Conservation (phyloP, 1,140 invertebrate species). For the Coelopa frigida region DNA sequence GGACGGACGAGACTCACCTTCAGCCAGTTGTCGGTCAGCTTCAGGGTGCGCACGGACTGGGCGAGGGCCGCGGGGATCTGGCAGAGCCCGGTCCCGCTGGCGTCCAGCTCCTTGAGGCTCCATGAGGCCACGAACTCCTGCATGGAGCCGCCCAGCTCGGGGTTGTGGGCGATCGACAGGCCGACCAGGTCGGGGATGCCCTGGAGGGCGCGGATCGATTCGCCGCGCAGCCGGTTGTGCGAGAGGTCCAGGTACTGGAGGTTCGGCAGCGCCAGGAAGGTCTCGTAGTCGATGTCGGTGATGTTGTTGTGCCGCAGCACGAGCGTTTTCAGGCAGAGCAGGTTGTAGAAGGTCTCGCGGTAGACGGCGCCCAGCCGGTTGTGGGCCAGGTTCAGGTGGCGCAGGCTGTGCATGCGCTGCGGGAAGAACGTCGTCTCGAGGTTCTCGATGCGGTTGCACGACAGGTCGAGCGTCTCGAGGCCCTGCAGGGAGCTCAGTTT, state of each 20-base stretch:
- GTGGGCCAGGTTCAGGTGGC: conserved; percentile 54
- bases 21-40: conserved; percentile 63
- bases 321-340: conserved; percentile 46
- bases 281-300: conserved; percentile 46
- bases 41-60: conserved; percentile 71
- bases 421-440: conserved; percentile 35
- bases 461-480: conserved; percentile 47
- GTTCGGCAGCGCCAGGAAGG: conserved; percentile 57
- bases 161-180: conserved; percentile 67
- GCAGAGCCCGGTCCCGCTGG: conserved; percentile 69
- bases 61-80: conserved; percentile 77
- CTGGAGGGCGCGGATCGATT: conserved; percentile 65
- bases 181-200: conserved; percentile 67
- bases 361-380: conserved; percentile 41
- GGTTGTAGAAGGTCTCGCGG: conserved; percentile 41
- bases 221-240: conserved; percentile 61
- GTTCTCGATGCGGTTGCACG: conserved; percentile 46
- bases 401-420: conserved; percentile 41
- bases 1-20: too few species aligned
- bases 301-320: conserved; percentile 52
- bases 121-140: conserved; percentile 44
- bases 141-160: conserved; percentile 48
- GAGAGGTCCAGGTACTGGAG: conserved; percentile 76
- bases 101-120: conserved; percentile 48
- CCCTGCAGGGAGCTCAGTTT: conserved; percentile 18